Evolutionary conservation across 2,113 vertebrate genomes (phyloP), one percentile per base, ranked within the genome.

Genomic region (Arothron firmamentum): DNA sequence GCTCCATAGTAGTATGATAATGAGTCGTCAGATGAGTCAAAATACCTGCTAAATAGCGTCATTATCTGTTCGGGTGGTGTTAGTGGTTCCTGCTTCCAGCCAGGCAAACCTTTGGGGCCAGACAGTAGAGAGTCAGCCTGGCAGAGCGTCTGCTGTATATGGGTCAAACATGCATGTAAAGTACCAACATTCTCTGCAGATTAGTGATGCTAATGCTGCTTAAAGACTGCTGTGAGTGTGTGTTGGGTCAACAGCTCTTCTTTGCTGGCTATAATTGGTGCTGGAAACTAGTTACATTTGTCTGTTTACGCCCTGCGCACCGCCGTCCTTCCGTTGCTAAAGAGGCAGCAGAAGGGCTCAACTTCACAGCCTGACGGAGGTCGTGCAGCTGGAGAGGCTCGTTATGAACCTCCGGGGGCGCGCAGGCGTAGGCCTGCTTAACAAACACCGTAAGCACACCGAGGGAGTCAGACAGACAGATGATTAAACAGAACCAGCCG

Each of bases 381-480:
- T 45, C 54, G 31, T 68, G 47, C 70, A 63, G 64, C 66, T 73
- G 47, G 69, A 81, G 75, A 72, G 61, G 52, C 77, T 87, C 72
- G 73, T 87, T 83, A 82, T 18, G 28, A 46, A 59, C 65, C 65
- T 56, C 56, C 62, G 50, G 74, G 80, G 65, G 48, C 54, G 66
- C 47, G 5, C 42, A 55, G 41, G 49, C 56, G 20, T 67, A 68
- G 73, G 70, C 38, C 63, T 70, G 56, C 71, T 81, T 74, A 78
- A 64, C 72, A 72, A 81, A 81, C 72, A 54, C 34, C 59, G 10
- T 63, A 70, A 70, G 59, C 55, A 56, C 72, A 63, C 62, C 54
- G 42, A 20, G 47, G 65, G 66, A 74, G 49, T 56, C 58, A 21
- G 57, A 70, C 72, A 21, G 43, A 57, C 50, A 72, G 72, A 81